These are phyloP conservation scores for Ferdinandea cuprea DNA, from an alignment of 2,888 invertebrate genomes.

Conservation along the genomic window DNA sequence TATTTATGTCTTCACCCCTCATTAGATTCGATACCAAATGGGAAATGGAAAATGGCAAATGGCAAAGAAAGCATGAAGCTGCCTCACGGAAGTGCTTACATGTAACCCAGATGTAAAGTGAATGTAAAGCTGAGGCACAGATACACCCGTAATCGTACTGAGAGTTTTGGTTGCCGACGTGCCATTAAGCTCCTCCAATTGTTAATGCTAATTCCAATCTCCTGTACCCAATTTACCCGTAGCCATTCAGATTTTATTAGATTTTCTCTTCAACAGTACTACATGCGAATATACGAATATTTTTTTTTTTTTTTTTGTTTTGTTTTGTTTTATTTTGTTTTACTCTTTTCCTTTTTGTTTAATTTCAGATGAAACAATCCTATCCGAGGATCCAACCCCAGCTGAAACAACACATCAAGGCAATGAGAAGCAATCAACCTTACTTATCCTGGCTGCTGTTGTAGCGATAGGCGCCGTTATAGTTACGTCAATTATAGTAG, in stretches of 20 bases:
- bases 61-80: constrained; percentile 49
- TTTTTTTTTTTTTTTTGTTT: too few relatives aligned
- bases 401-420: constrained; percentile 83
- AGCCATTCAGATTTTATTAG: constrained; percentile 72
- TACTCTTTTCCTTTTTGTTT: constrained; percentile 49
- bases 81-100: constrained; percentile 37
- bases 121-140: constrained; percentile 41
- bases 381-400: constrained; percentile 83
- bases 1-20: constrained; percentile 71
- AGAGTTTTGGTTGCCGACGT: constrained; percentile 59
- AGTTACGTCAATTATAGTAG: constrained; percentile 83
- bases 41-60: constrained; percentile 47
- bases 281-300: too few relatives aligned
- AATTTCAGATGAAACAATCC: constrained; percentile 82
- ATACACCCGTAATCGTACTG: constrained; percentile 26
- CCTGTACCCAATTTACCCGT: constrained; percentile 65
- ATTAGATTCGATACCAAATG: constrained; percentile 67
- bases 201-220: constrained; percentile 70
- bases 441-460: constrained; percentile 82
- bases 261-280: constrained; percentile 57
- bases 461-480: constrained; percentile 83
- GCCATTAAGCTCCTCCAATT: constrained; percentile 64
- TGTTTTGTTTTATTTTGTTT: constrained; percentile 35
- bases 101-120: constrained; percentile 42
- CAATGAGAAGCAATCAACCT: constrained; percentile 82